Percentiles rank a stretch among this genome's conserved stretches.
Conservation (phyloP, 2,797 vertebrate genomes). For the Anguilla pacifica region DNA sequence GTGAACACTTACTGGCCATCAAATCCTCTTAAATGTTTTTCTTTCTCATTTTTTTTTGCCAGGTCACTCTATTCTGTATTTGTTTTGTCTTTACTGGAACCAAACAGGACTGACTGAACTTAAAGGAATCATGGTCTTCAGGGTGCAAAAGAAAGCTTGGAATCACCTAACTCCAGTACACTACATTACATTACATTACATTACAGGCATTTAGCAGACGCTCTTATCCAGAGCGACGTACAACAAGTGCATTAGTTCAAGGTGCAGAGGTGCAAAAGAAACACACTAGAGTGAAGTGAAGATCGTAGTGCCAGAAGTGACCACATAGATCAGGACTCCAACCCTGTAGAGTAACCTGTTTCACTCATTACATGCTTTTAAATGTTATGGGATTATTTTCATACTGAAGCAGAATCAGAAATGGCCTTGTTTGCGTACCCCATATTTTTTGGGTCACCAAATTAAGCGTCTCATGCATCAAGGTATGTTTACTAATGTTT, state of each 20-base stretch:
- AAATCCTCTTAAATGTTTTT: slow-evolving; percentile 68
- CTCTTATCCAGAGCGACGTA: no score
- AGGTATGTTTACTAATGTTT: not conserved
- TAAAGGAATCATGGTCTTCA: slow-evolving; percentile 23
- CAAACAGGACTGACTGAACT: slow-evolving; percentile 28
- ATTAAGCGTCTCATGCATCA: not conserved
- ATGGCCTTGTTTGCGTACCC: not conserved
- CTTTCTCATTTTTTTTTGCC: slow-evolving; percentile 27
- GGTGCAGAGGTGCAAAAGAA: no score
- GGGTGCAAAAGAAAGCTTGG: slow-evolving; percentile 9
- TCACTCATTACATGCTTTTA: slow-evolving; percentile 3
- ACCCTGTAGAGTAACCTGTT: no score
- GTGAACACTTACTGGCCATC: slow-evolving; percentile 70
- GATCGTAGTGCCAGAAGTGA: no score
- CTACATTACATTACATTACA: no score
- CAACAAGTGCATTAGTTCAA: no score
- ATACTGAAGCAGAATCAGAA: not conserved
- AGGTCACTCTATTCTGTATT: not conserved
- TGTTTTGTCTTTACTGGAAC: slow-evolving; percentile 46
- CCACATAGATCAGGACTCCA: no score
- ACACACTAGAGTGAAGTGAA: no score
- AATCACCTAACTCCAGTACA: slow-evolving; percentile 7
- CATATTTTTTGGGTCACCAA: not conserved
- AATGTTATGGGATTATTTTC: slow-evolving; percentile 35
- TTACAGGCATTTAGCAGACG: no score